phyloP scores from a whole-genome alignment of 2,888 invertebrate species.

The Theretra japonica region DNA sequence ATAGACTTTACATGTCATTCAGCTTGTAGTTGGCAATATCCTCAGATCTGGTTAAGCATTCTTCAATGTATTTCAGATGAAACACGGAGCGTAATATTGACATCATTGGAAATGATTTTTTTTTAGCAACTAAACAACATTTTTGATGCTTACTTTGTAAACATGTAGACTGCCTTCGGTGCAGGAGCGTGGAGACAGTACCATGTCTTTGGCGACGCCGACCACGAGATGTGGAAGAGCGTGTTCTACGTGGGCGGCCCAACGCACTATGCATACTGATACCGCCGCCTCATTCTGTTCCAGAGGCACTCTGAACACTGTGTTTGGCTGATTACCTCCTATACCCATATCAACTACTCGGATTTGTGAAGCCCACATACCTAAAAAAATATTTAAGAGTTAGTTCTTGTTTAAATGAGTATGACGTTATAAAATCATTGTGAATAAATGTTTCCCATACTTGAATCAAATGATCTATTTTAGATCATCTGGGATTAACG shows the following conservation, averaged over 20 bases:
- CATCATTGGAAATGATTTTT: conserved; percentile 21
- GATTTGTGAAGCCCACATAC: conserved; percentile 98
- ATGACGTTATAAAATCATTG: background rate
- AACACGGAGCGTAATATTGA: conserved; percentile 79
- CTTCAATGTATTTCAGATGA: conserved; percentile 86
- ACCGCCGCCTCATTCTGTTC: conserved; percentile 99
- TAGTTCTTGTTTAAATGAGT: background rate
- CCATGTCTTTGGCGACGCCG: conserved; percentile 95
- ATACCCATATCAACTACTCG: conserved; percentile 93
- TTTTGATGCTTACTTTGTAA: conserved; percentile 85
- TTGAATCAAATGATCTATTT: conserved; percentile 79
- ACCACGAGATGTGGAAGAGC: conserved; percentile 87
- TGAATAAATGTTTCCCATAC: conserved; percentile 67
- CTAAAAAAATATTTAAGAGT: conserved; percentile 61
- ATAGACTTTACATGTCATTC: conserved; percentile 34
- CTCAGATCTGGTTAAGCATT: conserved; percentile 81
- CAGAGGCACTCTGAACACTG: conserved; percentile 90
- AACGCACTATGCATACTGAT: conserved; percentile 93
- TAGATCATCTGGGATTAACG: conserved; percentile 81
- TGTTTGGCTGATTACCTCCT: conserved; percentile 85
- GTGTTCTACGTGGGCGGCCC: conserved; percentile 84
- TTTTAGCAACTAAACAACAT: background rate
- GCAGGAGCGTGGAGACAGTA: conserved; percentile 94
- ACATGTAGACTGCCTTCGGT: conserved; percentile 94
- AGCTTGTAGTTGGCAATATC: conserved; percentile 30